phyloP scores from a whole-genome alignment of 2,113 vertebrate species.

The Cyanoramphus novaezelandiae region DNA sequence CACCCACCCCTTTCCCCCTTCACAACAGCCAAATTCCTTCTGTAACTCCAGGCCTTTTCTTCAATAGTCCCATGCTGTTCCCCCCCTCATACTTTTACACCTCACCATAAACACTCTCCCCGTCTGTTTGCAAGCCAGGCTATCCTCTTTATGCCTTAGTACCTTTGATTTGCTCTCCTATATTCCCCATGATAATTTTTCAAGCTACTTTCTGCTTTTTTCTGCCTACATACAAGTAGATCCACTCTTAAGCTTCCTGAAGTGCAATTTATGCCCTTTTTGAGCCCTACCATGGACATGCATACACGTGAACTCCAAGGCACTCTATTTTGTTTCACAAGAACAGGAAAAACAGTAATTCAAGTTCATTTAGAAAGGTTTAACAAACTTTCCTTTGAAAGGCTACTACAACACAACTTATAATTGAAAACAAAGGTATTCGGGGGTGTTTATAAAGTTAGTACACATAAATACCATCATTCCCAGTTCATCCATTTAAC shows the following conservation, averaged over 20 bases:
- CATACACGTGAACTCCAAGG: not conserved
- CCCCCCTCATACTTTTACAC: not conserved
- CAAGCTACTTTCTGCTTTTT: not conserved
- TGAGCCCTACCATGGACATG: not conserved
- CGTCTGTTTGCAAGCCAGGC: not conserved
- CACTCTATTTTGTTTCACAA: not conserved
- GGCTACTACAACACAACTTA: not conserved
- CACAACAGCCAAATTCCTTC: not conserved
- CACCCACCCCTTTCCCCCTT: not conserved
- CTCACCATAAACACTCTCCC: not conserved
- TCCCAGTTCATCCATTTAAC: not conserved
- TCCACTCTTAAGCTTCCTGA: not conserved
- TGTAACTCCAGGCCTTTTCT: not conserved
- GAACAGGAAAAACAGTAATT: not conserved
- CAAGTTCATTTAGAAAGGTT: not conserved
- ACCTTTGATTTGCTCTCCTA: not conserved
- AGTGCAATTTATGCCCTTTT: not conserved
- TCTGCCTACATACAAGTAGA: not conserved
- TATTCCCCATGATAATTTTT: not conserved
- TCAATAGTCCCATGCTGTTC: not conserved
- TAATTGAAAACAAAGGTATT: not conserved
- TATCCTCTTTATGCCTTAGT: not conserved
- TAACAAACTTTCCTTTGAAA: slow-evolving; percentile 18
- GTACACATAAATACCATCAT: not conserved
- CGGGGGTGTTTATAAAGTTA: not conserved